These are phyloP conservation scores for Uria lomvia DNA, from an alignment of 2,113 vertebrate species.

Conservation along the genomic window DNA sequence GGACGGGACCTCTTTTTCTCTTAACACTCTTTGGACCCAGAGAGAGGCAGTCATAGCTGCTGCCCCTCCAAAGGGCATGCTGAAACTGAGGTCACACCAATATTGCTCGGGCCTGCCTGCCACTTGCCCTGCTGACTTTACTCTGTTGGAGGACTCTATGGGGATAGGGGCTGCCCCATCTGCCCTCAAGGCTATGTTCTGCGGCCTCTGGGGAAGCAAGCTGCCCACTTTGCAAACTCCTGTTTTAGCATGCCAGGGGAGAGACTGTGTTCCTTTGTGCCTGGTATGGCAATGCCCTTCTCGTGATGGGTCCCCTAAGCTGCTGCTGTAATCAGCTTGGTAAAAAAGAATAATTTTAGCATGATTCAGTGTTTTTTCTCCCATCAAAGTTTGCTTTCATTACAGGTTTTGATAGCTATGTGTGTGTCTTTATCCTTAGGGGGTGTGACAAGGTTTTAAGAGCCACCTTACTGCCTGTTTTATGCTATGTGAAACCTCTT, in stretches of 20 bases:
- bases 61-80: neutral
- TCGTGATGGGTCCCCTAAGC: neutral
- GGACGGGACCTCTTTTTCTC: neutral
- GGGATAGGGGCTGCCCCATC: neutral
- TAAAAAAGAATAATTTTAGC: neutral
- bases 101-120: neutral
- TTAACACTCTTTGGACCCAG: neutral
- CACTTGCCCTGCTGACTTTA: neutral
- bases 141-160: neutral
- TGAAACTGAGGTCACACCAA: neutral
- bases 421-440: conserved; percentile 11
- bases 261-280: neutral
- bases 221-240: neutral
- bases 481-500: neutral
- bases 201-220: neutral
- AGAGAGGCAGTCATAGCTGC: neutral
- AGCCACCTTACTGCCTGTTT: conserved; percentile 14
- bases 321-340: neutral
- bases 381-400: conserved; percentile 32
- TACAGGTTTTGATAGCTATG: conserved; percentile 39
- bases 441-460: neutral
- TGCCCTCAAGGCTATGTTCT: neutral
- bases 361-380: conserved; percentile 23
- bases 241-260: neutral
- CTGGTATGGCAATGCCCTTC: neutral